Base-by-base conservation (phyloP, 2,797 vertebrate genomes). In the Ataeniobius toweri region DNA sequence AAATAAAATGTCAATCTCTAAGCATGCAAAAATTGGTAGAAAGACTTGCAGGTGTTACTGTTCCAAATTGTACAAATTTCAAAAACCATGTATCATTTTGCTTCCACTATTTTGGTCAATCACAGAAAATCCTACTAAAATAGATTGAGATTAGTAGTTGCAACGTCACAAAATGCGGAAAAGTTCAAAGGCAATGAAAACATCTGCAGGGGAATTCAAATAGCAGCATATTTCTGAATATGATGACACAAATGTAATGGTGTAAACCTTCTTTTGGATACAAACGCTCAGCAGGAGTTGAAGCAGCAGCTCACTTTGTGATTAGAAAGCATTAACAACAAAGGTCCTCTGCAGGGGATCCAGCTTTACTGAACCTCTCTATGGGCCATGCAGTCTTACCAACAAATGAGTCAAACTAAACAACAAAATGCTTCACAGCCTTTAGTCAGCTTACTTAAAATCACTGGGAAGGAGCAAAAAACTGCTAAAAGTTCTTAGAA, bases 261-360 rank as follows among this genome's bases (percentile, higher is more conserved):
- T 56, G 50, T 31, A 3, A 55, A 39, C 14, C 41, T 39, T 50
- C 65, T 56, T 55, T 24, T 24, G 67, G 71, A 71, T 63, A 48
- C 46, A 26, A 22, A 53, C 39, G 14, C 71, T 22, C 61, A 78
- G 59, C 59, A 46, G 51, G 59, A 73, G 18, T 14, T 61, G 76
- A 51, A 61, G 41, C 41, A 71, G 48, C 71, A 46, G 36, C 20
- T 67, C 50, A 26, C 36, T 28, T 26, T 58, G 55, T 22, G 55
- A 74, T 79, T 14, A 68, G 39, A 36, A 7, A 24, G 8, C 31
- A 22, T 22, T 1, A 59, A 28, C 14, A 44, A 53, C 73, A 63
- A 31, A 41, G 69, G 48, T 68, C 28, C 16, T 20, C 51, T 26
- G 39, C 28, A 39, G 53, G 41, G 44, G 16, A 18, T 9, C 41